phyloP scores from a whole-genome alignment of 2,113 vertebrate genomes.

The Bos javanicus region DNA sequence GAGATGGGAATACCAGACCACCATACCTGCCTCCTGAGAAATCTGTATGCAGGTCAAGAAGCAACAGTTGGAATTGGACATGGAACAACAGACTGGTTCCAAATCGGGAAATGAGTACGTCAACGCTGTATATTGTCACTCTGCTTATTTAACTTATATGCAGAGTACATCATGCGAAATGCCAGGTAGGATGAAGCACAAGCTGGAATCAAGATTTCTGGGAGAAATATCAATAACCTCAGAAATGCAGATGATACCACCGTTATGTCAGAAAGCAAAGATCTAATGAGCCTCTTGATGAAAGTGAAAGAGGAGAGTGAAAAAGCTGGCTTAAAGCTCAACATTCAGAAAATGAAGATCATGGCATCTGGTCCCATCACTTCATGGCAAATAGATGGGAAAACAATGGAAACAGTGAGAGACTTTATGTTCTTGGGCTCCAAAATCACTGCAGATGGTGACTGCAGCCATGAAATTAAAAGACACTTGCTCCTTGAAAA shows the following conservation, averaged over 20 bases:
- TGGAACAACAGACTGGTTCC: neutral
- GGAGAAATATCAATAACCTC: neutral
- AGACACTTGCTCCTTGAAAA: neutral
- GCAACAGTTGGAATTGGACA: neutral
- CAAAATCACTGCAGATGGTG: neutral
- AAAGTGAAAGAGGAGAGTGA: neutral
- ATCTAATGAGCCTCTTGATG: neutral
- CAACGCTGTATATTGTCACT: neutral
- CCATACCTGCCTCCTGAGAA: neutral
- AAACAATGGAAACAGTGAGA: neutral
- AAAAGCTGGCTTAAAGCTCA: neutral
- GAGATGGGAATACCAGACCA: neutral
- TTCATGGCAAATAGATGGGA: neutral
- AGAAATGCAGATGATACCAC: neutral
- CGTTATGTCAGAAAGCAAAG: neutral
- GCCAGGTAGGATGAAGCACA: neutral
- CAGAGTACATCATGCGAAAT: neutral
- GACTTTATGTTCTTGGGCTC: neutral
- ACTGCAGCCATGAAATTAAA: neutral
- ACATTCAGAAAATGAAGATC: neutral
- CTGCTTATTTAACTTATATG: neutral
- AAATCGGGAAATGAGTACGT: neutral
- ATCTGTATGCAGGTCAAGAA: neutral
- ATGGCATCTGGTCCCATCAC: neutral
- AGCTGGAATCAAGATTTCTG: neutral